Conservation (phyloP, 2,113 vertebrate genomes). For the Halichoeres trimaculatus region DNA sequence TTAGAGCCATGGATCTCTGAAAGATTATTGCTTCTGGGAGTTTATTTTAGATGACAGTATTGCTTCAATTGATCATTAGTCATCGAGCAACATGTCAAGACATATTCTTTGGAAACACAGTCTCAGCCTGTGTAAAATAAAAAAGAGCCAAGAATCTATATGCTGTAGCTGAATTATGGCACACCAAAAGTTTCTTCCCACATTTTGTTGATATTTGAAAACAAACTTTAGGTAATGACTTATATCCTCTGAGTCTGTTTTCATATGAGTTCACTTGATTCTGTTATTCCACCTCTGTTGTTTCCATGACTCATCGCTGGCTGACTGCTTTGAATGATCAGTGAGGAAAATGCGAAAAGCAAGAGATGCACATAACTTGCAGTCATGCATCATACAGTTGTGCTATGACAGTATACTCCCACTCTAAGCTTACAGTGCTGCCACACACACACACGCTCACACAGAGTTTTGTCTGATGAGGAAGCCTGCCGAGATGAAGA, state of each 20-base stretch:
- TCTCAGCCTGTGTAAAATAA: neutral
- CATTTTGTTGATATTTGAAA: constrained; percentile 18
- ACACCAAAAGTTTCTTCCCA: neutral
- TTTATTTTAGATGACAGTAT: too few species aligned
- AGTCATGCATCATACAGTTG: constrained; percentile 53
- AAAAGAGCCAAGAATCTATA: neutral
- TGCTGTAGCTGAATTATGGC: neutral
- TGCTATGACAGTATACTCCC: constrained; percentile 58
- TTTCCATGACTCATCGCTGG: constrained; percentile 43
- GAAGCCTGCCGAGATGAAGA: constrained; percentile 54
- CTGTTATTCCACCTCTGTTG: constrained; percentile 48
- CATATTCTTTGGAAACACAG: neutral
- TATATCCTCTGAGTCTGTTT: constrained; percentile 24
- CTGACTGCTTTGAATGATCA: constrained; percentile 50
- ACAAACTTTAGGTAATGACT: constrained; percentile 19
- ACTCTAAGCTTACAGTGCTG: constrained; percentile 51
- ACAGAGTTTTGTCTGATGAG: constrained; percentile 21
- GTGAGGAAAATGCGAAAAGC: constrained; percentile 28
- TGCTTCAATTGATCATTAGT: neutral
- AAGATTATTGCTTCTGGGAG: too few species aligned
- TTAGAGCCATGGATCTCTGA: too few species aligned
- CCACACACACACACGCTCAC: constrained; percentile 2
- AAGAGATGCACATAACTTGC: constrained; percentile 53
- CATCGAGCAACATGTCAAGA: neutral
- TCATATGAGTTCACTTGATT: constrained; percentile 25